Conservation (phyloP, 2,888 invertebrate genomes). For the Pocota personata region DNA sequence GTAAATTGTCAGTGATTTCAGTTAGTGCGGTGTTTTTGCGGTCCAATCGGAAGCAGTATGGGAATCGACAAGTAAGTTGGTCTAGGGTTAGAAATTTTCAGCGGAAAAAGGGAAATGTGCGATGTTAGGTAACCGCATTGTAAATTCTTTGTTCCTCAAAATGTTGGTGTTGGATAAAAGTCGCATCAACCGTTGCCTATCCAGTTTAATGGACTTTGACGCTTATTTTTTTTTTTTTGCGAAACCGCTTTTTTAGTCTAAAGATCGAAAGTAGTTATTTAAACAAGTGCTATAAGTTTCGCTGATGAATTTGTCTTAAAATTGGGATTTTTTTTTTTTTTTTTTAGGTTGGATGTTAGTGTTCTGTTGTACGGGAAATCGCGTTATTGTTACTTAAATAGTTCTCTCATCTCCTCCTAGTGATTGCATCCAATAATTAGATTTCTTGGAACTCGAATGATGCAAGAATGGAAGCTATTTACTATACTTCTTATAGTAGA, state of each 20-base stretch:
- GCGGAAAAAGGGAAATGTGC: neutral
- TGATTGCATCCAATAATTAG: no score
- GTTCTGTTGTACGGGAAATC: neutral
- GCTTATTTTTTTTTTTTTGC: neutral
- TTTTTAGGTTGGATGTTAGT: neutral
- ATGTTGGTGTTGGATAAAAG: neutral
- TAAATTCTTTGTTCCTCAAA: neutral
- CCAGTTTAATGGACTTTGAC: neutral
- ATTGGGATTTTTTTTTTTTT: neutral
- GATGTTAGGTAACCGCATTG: conserved; percentile 24
- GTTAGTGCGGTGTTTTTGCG: neutral
- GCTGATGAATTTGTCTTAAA: no score
- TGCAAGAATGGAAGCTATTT: neutral
- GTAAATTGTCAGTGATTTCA: conserved; percentile 2
- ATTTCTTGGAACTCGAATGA: neutral
- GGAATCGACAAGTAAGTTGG: conserved; percentile 67
- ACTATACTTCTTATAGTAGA: no score
- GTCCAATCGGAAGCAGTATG: conserved; percentile 35
- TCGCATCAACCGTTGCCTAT: neutral
- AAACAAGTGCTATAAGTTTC: neutral
- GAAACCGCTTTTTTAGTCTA: neutral
- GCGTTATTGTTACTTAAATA: neutral
- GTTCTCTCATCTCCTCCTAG: no score
- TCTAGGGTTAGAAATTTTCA: neutral
- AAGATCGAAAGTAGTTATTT: neutral